Percentiles rank a stretch among this genome's conserved stretches.
phyloP scores from a whole-genome alignment of 2,113 vertebrate species.

The Oxyruncus cristatus region DNA sequence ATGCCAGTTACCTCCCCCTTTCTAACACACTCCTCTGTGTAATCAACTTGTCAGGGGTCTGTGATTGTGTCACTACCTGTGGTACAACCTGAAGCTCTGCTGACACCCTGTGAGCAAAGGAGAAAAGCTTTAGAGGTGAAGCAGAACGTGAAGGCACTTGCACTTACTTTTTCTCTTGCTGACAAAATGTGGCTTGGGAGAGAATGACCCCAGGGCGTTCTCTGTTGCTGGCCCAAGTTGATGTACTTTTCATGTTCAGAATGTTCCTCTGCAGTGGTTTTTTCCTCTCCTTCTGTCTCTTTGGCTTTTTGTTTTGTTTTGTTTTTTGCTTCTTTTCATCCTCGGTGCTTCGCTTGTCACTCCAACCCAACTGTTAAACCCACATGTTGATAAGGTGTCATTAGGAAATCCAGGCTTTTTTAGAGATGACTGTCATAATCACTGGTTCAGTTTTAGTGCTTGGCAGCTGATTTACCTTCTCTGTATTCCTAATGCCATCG shows the following conservation, averaged over 20 bases:
- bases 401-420: neutral
- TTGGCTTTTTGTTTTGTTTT: neutral
- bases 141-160: neutral
- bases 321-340: neutral
- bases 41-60: neutral
- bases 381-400: neutral
- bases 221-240: neutral
- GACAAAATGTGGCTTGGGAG: neutral
- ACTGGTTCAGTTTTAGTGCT: neutral
- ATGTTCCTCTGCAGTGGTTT: neutral
- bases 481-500: neutral
- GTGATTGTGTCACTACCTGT: neutral
- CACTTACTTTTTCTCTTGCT: neutral
- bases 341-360: neutral
- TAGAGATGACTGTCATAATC: neutral
- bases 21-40: neutral
- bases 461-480: neutral
- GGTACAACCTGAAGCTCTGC: neutral
- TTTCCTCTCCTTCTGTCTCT: neutral
- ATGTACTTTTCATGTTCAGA: neutral
- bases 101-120: neutral
- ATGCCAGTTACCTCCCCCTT: neutral
- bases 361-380: neutral
- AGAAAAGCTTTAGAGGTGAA: neutral
- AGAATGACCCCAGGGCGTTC: neutral